phyloP scores from a whole-genome alignment of 2,888 invertebrate genomes.

The Eupithecia inturbata region DNA sequence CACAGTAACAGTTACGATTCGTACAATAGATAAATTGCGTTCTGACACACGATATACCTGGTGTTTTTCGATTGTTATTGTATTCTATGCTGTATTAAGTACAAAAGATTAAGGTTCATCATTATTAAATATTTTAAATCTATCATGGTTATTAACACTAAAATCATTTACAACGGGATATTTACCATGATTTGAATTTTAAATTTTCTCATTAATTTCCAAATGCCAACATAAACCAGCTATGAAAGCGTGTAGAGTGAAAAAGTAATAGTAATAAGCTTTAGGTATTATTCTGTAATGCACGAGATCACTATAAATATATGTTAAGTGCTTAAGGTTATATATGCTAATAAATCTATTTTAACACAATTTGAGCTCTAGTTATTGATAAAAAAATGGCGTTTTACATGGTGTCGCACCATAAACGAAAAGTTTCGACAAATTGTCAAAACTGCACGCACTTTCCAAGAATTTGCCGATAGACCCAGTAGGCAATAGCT shows the following conservation, averaged over 20 bases:
- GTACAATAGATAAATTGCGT: slow-evolving; percentile 77
- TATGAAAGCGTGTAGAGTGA: neutral
- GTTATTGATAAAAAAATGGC: neutral
- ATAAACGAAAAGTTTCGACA: slow-evolving; percentile 13
- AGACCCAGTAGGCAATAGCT: slow-evolving; percentile 66
- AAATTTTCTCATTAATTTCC: slow-evolving; percentile 61
- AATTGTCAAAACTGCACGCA: slow-evolving; percentile 46
- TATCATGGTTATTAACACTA: too few relatives aligned
- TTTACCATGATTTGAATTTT: too few relatives aligned
- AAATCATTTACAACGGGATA: too few relatives aligned
- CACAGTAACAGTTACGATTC: slow-evolving; percentile 73
- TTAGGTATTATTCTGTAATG: neutral
- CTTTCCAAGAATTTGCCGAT: slow-evolving; percentile 48
- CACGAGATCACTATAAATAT: neutral
- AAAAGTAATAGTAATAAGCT: neutral
- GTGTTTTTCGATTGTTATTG: slow-evolving; percentile 66
- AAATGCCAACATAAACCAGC: neutral
- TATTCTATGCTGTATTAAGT: slow-evolving; percentile 50
- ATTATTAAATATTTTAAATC: too few relatives aligned
- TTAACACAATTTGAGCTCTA: neutral
- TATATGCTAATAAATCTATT: neutral
- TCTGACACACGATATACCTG: slow-evolving; percentile 80
- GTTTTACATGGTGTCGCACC: neutral
- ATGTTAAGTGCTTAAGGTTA: neutral
- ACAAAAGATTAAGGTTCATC: slow-evolving; percentile 66